Evolutionary conservation across 2,888 invertebrate genomes (phyloP), one percentile per base, ranked within the genome.

Genomic region (Anthophora plumipes): DNA sequence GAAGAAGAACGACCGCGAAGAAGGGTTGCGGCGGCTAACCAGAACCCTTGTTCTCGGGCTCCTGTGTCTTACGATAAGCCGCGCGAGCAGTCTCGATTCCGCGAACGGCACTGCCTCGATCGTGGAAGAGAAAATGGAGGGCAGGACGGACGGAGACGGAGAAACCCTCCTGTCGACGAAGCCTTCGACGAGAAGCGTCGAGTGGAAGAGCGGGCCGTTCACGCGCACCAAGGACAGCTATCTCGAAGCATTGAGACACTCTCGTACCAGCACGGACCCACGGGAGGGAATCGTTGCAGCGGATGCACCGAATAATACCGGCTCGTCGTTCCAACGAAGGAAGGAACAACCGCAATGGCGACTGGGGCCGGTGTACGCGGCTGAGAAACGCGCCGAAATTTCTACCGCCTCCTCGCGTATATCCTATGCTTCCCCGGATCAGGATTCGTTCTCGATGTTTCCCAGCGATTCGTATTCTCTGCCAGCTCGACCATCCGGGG

Each of bases 221-320:
- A 86, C 74, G 11, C 88, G 78, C 14, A 4, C 11, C 9, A 50
- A 39, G 37, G 96, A 96, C 91, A 95, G 95, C 3, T 96, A 96
- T 88, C 92, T 96, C 85, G 95, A 96, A 55, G 96, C 96, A 2
- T 95, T 96, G 86, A 94, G 95, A 8, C 95, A 95, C 86, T 95
- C 95, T 89, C 91, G 94, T 91, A 89, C 94, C 92, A 92, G 94
- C 93, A 85, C 94, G 93, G 91, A 91, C 67, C 82, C 85, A 5
- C 85, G 87, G 5, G 89, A 91, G 48, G 89, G 84, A 0, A 41
- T 90, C 17, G 80, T 90, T 1, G 77, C 67, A 20, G 66, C 20
- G 11, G 88, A 84, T 41, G 67, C 20, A 6, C 57, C 59, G 91
- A 20, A 89, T 2, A 84, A 90, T 22, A 90, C 39, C 5, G 41